Conservation (phyloP, 1,140 invertebrate genomes). For the Planococcus citri region DNA sequence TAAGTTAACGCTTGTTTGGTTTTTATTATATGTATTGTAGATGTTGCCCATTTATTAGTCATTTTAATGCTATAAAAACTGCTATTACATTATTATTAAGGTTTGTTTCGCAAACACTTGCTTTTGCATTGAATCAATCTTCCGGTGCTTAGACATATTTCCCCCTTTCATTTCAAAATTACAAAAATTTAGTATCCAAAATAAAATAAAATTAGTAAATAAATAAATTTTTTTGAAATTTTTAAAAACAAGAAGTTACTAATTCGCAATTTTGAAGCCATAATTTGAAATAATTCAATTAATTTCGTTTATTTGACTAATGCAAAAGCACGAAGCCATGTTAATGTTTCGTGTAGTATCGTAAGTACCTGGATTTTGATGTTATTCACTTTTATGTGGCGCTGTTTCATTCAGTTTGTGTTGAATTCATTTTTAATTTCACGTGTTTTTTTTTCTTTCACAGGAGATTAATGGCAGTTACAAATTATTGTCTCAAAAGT, state of each 20-base stretch:
- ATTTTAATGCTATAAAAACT: too few relatives aligned
- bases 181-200: background rate
- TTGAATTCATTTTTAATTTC: background rate
- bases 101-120: too few relatives aligned
- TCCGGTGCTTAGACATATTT: too few relatives aligned
- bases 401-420: background rate
- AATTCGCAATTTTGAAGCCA: too few relatives aligned
- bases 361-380: too few relatives aligned
- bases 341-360: background rate
- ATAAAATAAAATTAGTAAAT: too few relatives aligned
- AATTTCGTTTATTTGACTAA: slow-evolving; percentile 4
- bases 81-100: too few relatives aligned
- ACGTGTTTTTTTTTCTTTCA: background rate
- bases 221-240: too few relatives aligned
- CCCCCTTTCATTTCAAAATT: too few relatives aligned
- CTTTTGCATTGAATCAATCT: too few relatives aligned
- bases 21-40: background rate
- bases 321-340: background rate
- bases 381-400: too few relatives aligned
- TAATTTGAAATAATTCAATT: slow-evolving; percentile 9
- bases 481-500: background rate
- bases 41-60: background rate
- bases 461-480: slow-evolving; percentile 14
- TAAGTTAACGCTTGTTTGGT: slow-evolving; percentile 31
- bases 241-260: too few relatives aligned